phyloP scores from a whole-genome alignment of 1,140 invertebrate genomes.

The Drosophila ercepeae region DNA sequence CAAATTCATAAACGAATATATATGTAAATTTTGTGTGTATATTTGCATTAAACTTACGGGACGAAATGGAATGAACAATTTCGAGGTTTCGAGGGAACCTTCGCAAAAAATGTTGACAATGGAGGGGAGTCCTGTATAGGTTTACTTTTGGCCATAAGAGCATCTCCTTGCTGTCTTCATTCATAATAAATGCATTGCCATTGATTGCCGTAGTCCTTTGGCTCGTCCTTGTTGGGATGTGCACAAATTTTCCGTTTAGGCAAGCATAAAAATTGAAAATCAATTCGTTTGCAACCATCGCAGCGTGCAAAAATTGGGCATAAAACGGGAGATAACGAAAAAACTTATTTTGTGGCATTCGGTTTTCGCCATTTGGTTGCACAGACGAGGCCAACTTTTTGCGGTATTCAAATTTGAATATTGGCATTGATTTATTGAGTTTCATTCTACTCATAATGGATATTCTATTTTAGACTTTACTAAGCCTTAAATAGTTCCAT shows the following conservation, averaged over 20 bases:
- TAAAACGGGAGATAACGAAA: slow-evolving; percentile 15
- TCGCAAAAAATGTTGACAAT: slow-evolving; percentile 7
- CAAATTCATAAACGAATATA: slow-evolving; percentile 52
- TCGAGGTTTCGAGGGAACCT: slow-evolving; percentile 3
- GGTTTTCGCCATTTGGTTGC: slow-evolving; percentile 7
- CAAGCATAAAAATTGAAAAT: slow-evolving; percentile 74
- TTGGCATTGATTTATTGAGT: slow-evolving; percentile 14
- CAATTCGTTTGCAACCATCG: slow-evolving; percentile 48
- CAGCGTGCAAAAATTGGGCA: slow-evolving; percentile 57
- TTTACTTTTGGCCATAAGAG: background rate
- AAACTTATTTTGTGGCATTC: slow-evolving; percentile 16
- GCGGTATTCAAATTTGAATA: slow-evolving; percentile 1
- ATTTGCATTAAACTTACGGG: slow-evolving; percentile 35
- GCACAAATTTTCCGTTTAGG: slow-evolving; percentile 67
- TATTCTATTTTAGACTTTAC: no score
- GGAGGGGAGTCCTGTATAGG: slow-evolving; percentile 2
- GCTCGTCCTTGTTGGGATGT: slow-evolving; percentile 7
- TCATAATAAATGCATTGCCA: slow-evolving; percentile 41
- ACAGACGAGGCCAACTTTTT: slow-evolving; percentile 10
- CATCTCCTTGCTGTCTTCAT: slow-evolving; percentile 7
- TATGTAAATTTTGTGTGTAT: slow-evolving; percentile 56
- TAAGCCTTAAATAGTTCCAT: background rate
- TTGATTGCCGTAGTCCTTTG: background rate
- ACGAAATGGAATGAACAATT: slow-evolving; percentile 8
- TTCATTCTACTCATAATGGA: no score